Percentiles rank a stretch among this genome's conserved stretches.
phyloP scores from a whole-genome alignment of 92 coral and sea anemone genomes.

The Anthopleura xanthogrammica region DNA sequence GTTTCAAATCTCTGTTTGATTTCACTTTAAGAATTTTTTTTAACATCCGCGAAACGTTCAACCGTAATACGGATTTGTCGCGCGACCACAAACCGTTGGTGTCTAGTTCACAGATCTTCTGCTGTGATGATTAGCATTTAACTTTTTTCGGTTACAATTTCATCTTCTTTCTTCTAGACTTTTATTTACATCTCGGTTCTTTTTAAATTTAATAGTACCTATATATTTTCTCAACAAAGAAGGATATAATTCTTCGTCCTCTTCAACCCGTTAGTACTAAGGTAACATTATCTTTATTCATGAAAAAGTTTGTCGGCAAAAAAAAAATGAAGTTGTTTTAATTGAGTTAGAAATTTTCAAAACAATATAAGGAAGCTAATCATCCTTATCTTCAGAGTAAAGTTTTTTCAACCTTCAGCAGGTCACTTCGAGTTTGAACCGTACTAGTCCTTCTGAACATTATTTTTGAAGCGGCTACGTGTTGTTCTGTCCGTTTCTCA shows the following conservation, averaged over 20 bases:
- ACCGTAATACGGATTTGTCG: not conserved
- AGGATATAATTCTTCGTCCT: not conserved
- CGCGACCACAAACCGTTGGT: not conserved
- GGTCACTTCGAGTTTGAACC: not conserved
- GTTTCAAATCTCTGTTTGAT: not conserved
- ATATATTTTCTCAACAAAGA: not conserved
- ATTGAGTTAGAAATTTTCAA: not conserved
- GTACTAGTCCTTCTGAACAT: not conserved
- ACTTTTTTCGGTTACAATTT: too few relatives aligned
- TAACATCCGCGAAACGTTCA: not conserved
- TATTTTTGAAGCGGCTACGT: not conserved
- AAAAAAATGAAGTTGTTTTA: not conserved
- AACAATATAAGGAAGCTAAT: not conserved
- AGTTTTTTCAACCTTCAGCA: not conserved
- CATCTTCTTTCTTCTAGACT: too few relatives aligned
- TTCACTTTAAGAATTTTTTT: not conserved
- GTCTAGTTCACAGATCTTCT: not conserved
- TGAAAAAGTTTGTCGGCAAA: not conserved
- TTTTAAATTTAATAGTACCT: too few relatives aligned
- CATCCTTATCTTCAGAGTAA: not conserved
- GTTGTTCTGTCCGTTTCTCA: not conserved
- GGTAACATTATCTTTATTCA: not conserved
- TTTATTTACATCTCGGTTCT: too few relatives aligned
- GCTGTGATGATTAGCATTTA: too few relatives aligned
- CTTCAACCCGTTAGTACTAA: not conserved